phyloP scores from a whole-genome alignment of 1,140 invertebrate species.

The Leptinotarsa lineolata region DNA sequence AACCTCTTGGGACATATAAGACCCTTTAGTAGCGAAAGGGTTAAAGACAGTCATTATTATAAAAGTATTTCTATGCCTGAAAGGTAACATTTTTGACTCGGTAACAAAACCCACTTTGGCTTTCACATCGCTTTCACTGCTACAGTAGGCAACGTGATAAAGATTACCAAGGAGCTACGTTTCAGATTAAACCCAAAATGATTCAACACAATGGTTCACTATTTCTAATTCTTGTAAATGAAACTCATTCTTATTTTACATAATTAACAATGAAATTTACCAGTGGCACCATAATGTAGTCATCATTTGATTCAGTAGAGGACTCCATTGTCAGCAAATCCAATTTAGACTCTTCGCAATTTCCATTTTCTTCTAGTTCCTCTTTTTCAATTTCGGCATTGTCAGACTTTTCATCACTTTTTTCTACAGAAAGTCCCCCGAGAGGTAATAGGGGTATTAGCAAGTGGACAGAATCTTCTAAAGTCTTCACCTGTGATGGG shows the following conservation, averaged over 20 bases:
- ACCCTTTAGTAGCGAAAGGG: no score
- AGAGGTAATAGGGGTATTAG: conserved; percentile 69
- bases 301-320: conserved; percentile 59
- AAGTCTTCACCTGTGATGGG: conserved; percentile 57
- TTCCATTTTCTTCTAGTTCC: conserved; percentile 25
- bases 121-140: no score
- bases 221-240: no score
- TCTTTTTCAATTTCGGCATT: conserved; percentile 29
- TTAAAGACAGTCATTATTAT: no score
- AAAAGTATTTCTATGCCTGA: no score
- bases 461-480: conserved; percentile 59
- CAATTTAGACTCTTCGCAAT: conserved; percentile 57
- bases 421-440: conserved; percentile 62
- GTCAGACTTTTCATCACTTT: conserved; percentile 48
- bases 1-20: no score
- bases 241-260: background rate
- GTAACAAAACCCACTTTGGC: no score
- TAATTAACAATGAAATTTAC: conserved; percentile 57
- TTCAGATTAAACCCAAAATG: no score
- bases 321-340: conserved; percentile 62
- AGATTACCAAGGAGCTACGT: no score
- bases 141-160: no score
- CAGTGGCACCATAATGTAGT: conserved; percentile 79
- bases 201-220: no score
- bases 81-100: no score